phyloP scores from a whole-genome alignment of 1,140 invertebrate species.

The Drosophila burlai region DNA sequence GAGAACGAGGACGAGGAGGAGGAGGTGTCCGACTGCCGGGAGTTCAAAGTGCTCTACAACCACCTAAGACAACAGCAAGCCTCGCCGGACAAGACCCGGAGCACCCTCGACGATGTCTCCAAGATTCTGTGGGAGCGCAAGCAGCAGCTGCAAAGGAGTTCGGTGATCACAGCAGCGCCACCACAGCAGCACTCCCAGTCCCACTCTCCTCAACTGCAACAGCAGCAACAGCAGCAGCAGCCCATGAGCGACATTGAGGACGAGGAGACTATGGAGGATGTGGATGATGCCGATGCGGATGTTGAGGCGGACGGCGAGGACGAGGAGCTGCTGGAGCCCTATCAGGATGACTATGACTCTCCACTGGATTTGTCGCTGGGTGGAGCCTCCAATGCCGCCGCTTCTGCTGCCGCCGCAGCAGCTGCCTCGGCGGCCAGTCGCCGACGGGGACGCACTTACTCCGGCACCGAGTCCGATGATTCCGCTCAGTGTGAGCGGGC shows the following conservation, averaged over 20 bases:
- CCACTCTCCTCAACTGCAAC: constrained; percentile 11
- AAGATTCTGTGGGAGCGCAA: constrained; percentile 75
- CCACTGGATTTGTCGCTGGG: constrained; percentile 88
- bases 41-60: constrained; percentile 82
- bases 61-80: constrained; percentile 73
- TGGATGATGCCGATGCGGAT: constrained; percentile 53
- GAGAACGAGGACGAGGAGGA: constrained; percentile 29
- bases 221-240: constrained; percentile 28
- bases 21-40: constrained; percentile 64
- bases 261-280: constrained; percentile 71
- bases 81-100: constrained; percentile 67
- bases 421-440: constrained; percentile 34
- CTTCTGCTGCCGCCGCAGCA: constrained; percentile 27
- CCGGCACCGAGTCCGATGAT: constrained; percentile 91
- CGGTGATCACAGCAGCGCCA: constrained; percentile 65
- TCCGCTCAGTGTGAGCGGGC: constrained; percentile 86
- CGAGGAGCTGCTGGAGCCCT: constrained; percentile 64
- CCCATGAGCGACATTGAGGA: constrained; percentile 75
- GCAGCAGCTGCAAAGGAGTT: constrained; percentile 73
- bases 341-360: constrained; percentile 85
- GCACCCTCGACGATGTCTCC: constrained; percentile 72
- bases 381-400: constrained; percentile 53
- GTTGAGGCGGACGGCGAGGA: constrained; percentile 68
- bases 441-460: constrained; percentile 87
- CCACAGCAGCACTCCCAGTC: constrained; percentile 26